A percentile compares a stretch with the other conserved stretches of the same genome.
These are phyloP conservation scores for Ethmia dodecea DNA, from an alignment of 2,888 invertebrate genomes.

Conservation along the genomic window DNA sequence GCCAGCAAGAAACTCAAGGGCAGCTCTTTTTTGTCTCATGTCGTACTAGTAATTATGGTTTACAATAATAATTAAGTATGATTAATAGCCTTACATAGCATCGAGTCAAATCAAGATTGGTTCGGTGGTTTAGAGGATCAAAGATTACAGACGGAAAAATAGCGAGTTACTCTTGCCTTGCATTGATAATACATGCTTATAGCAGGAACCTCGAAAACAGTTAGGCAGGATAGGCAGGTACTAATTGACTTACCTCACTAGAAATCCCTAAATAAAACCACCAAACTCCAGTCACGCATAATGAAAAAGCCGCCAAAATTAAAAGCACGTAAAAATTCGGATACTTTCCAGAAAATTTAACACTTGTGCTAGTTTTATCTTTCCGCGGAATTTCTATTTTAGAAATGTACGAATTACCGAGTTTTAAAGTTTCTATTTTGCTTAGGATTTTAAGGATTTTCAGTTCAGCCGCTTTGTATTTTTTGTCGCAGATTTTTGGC, in stretches of 20 bases:
- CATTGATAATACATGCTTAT: too few relatives aligned
- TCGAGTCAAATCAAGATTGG: too few relatives aligned
- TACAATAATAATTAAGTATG: too few relatives aligned
- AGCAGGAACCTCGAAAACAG: too few relatives aligned
- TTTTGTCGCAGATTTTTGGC: conserved; percentile 47
- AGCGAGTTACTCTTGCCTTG: too few relatives aligned
- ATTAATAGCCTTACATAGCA: too few relatives aligned
- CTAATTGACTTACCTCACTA: conserved; percentile 21
- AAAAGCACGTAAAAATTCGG: not conserved
- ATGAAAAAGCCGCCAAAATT: conserved; percentile 7
- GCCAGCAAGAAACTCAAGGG: too few relatives aligned
- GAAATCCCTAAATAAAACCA: conserved; percentile 34
- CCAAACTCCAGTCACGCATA: conserved; percentile 19
- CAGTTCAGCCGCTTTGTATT: conserved; percentile 49
- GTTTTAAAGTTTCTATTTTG: conserved; percentile 49
- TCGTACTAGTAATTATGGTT: too few relatives aligned
- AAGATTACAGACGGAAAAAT: too few relatives aligned
- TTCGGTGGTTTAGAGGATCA: too few relatives aligned
- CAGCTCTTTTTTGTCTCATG: too few relatives aligned
- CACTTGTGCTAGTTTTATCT: conserved; percentile 7
- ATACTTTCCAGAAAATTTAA: not conserved
- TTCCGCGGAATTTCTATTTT: conserved; percentile 29
- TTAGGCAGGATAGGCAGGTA: too few relatives aligned
- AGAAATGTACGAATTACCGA: conserved; percentile 39
- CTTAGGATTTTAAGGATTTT: conserved; percentile 52